Evolutionary conservation across 2,113 vertebrate species (phyloP), one percentile per base, ranked within the genome.

Genomic region (Hirundichthys speculiger): DNA sequence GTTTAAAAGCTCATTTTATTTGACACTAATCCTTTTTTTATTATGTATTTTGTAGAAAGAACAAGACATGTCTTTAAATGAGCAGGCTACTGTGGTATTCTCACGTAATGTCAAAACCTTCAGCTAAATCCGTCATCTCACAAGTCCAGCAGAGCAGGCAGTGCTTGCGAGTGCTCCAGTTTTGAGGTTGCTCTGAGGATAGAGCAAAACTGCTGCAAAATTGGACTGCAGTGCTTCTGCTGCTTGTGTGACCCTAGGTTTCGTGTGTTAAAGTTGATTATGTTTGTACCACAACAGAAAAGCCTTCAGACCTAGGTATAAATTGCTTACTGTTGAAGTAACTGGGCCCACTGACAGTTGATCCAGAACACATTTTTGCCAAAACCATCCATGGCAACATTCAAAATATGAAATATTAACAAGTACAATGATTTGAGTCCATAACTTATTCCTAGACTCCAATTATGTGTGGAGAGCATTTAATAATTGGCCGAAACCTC

Each of bases 361-460:
- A 65, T 74, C 65, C 56, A 63, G 74, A 72, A 18, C 62, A 50
- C 16, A 47, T 60, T 74, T 59, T 61, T 48, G 77, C 73, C 57
- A 75, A 75, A 83, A 61, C 73, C 60, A 73, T n/a, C 73, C 59
- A 34, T 52, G 64, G 69, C 83, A 67, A 85, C 77, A 69, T 58
- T 83, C 74, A 82, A 88, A 80, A 61, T 86, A 85, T 88, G 73
- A 88, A 91, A 88, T 88, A 89, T 88, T 86, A 86, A 89, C 62
- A 57, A 74, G 62, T 65, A 73, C 48, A 69, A 21, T 73, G 81
- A 72, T 82, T 64, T 55, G 70, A 75, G 75, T 84, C 78, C 62
- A 63, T 88, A 86, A 86, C 80, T 82, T 75, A 77, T 82, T 73
- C 13, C 75, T 58, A 75, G 63, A 64, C 76, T 77, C 21, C 4